phyloP scores from a whole-genome alignment of 2,888 invertebrate species.

The Drosophila ezoana region DNA sequence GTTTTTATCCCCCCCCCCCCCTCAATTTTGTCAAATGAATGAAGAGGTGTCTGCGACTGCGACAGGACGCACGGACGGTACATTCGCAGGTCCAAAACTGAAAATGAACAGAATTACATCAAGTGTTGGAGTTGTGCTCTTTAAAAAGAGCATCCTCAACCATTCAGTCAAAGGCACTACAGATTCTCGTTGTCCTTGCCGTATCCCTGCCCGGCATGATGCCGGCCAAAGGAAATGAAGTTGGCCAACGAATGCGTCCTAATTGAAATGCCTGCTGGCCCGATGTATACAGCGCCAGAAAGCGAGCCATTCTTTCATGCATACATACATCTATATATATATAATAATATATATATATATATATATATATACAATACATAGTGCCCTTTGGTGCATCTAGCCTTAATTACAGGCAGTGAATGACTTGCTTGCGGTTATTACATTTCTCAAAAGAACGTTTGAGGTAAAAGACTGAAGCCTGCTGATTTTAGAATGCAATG shows the following conservation, averaged over 20 bases:
- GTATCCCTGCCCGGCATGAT: slow-evolving; percentile 1
- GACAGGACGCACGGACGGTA: slow-evolving; percentile 5
- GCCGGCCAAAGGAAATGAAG: slow-evolving; percentile 48
- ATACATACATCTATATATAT: not conserved
- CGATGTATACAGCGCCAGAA: slow-evolving; percentile 8
- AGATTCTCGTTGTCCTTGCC: slow-evolving; percentile 19
- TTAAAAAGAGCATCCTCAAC: slow-evolving; percentile 36
- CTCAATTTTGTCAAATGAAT: slow-evolving; percentile 65
- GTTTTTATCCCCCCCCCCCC: slow-evolving; percentile 31
- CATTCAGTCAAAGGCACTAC: slow-evolving; percentile 45
- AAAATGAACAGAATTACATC: slow-evolving; percentile 64
- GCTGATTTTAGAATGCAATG: slow-evolving; percentile 14
- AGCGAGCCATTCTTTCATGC: not conserved
- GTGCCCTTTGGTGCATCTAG: slow-evolving; percentile 8
- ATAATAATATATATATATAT: not conserved
- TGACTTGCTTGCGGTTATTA: slow-evolving; percentile 32
- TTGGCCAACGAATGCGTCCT: slow-evolving; percentile 41
- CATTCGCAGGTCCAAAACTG: slow-evolving; percentile 19
- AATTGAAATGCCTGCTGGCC: slow-evolving; percentile 55
- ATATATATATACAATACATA: not conserved
- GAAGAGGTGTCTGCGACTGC: slow-evolving; percentile 59
- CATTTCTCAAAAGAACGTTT: slow-evolving; percentile 19
- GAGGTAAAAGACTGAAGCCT: not conserved
- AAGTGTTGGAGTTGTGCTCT: slow-evolving; percentile 46
- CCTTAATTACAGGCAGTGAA: slow-evolving; percentile 27